phyloP scores from a whole-genome alignment of 2,797 vertebrate genomes.

The Rhinoraja longicauda region DNA sequence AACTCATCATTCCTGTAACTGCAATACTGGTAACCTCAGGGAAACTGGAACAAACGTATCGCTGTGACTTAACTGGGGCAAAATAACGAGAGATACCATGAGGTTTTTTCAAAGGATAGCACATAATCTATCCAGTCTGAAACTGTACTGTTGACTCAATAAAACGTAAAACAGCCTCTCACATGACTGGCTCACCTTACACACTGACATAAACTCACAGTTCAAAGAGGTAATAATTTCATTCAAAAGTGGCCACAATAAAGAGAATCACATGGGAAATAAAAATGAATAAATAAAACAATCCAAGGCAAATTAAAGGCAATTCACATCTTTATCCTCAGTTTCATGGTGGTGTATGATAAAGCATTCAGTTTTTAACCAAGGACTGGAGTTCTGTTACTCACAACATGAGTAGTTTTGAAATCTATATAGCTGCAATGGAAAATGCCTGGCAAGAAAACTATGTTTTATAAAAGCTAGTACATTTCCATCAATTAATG shows the following conservation, averaged over 20 bases:
- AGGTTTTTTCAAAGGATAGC: background rate
- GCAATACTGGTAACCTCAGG: background rate
- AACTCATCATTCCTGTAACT: background rate
- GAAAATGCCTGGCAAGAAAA: slow-evolving; percentile 26
- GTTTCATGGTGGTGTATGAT: background rate
- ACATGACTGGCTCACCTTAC: background rate
- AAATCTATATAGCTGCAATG: slow-evolving; percentile 2
- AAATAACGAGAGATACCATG: background rate
- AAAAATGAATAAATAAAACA: background rate
- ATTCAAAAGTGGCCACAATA: background rate
- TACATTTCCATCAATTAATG: slow-evolving; percentile 19
- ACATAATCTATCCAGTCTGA: background rate
- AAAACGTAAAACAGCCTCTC: background rate
- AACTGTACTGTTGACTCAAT: background rate
- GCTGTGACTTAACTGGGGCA: background rate
- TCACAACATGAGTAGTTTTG: background rate
- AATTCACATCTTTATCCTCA: background rate
- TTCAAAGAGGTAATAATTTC: too few relatives aligned
- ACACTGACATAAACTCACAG: background rate
- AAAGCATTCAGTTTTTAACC: background rate
- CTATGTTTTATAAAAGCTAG: background rate
- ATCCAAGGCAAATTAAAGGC: background rate
- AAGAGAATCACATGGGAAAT: background rate
- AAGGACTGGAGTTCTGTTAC: background rate
- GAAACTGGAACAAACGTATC: background rate